phyloP scores from a whole-genome alignment of 2,113 vertebrate genomes.

The Candoia aspera region DNA sequence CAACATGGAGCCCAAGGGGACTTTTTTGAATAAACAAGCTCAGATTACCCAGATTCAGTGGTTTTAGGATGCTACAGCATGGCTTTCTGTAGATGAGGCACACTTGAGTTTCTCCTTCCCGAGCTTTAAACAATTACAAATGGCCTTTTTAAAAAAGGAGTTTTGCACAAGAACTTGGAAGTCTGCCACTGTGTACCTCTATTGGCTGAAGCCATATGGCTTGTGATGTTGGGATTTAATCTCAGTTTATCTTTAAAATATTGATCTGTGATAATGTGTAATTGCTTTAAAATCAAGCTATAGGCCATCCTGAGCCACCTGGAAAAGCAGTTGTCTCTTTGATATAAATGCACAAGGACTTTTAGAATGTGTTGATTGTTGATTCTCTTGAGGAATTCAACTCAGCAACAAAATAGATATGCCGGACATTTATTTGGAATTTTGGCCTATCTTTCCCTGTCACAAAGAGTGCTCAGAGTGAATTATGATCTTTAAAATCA shows the following conservation, averaged over 20 bases:
- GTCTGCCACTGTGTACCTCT: not conserved
- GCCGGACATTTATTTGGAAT: not conserved
- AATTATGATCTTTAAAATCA: not conserved
- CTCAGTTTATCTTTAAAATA: slow-evolving; percentile 5
- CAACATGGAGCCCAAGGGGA: not conserved
- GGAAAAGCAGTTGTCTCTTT: not conserved
- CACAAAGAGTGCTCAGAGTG: not conserved
- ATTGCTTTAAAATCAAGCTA: not conserved
- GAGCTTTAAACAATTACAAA: not conserved
- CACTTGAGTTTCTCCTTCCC: not conserved
- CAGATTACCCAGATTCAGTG: no score
- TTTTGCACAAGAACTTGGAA: not conserved
- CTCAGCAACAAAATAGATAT: not conserved
- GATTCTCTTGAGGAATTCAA: not conserved
- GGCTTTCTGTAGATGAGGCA: not conserved
- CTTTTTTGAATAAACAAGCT: not conserved
- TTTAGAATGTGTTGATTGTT: not conserved
- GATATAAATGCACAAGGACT: not conserved
- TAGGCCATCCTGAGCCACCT: not conserved
- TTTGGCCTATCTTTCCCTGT: not conserved
- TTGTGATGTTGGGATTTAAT: not conserved
- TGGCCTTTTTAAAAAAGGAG: not conserved
- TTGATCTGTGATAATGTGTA: not conserved
- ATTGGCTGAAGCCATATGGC: not conserved
- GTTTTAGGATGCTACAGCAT: not conserved